Conservation (phyloP, 2,888 invertebrate genomes). For the Leuctra nigra region DNA sequence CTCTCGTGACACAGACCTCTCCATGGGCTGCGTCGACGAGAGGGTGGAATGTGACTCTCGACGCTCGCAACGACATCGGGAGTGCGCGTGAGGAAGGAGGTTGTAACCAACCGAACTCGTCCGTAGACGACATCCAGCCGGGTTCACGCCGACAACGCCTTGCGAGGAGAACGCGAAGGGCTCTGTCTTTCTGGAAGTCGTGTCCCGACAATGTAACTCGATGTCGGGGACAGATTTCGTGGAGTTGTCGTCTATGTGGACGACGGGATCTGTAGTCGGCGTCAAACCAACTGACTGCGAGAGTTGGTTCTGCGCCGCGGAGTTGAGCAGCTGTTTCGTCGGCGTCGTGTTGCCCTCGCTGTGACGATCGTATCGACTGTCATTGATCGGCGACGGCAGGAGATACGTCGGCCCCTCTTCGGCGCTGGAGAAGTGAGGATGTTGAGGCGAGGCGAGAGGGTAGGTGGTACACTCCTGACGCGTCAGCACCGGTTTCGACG, state of each 20-base stretch:
- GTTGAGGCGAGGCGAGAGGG: slow-evolving; percentile 50
- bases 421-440: slow-evolving; percentile 15
- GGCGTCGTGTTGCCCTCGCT: slow-evolving; percentile 13
- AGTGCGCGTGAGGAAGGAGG: slow-evolving; percentile 55
- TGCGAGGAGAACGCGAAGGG: neutral
- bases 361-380: slow-evolving; percentile 6
- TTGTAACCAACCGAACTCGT: slow-evolving; percentile 57
- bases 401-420: slow-evolving; percentile 42
- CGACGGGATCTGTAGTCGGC: slow-evolving; percentile 14
- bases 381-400: slow-evolving; percentile 49
- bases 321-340: slow-evolving; percentile 6
- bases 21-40: slow-evolving; percentile 56
- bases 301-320: slow-evolving; percentile 16
- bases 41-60: slow-evolving; percentile 77
- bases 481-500: slow-evolving; percentile 72
- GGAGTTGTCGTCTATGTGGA: slow-evolving; percentile 26
- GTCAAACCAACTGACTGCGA: slow-evolving; percentile 16
- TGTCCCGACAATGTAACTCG: slow-evolving; percentile 66
- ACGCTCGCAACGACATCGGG: slow-evolving; percentile 60
- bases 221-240: slow-evolving; percentile 76
- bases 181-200: slow-evolving; percentile 35
- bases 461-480: slow-evolving; percentile 81
- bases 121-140: slow-evolving; percentile 24
- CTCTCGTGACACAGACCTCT: slow-evolving; percentile 78
- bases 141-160: neutral